phyloP scores from a whole-genome alignment of 2,797 vertebrate species.

The Morelia viridis region DNA sequence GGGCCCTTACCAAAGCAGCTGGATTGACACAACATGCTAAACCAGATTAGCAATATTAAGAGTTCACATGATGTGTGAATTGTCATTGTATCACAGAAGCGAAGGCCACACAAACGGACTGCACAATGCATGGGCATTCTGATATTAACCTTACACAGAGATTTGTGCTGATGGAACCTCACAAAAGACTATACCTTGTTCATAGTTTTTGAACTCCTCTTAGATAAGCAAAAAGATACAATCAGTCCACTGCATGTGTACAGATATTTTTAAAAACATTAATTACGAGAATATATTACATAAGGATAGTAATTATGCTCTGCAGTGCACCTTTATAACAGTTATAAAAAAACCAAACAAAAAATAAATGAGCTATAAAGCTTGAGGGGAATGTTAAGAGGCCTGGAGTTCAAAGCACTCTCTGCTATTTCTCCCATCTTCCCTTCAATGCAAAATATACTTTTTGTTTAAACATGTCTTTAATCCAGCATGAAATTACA shows the following conservation, averaged over 20 bases:
- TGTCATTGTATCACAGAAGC: not conserved
- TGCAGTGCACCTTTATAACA: not conserved
- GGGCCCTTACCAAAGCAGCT: not conserved
- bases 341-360: not conserved
- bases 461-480: conserved; percentile 37
- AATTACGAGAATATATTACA: conserved; percentile 16
- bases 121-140: not conserved
- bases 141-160: not conserved
- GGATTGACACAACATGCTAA: not conserved
- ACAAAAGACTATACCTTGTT: not conserved
- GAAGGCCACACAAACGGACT: not conserved
- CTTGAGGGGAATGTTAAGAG: conserved; percentile 22
- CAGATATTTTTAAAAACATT: not conserved
- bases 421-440: conserved; percentile 10
- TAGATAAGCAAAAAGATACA: conserved; percentile 18
- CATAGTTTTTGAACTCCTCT: conserved; percentile 15
- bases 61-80: not conserved
- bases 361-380: conserved; percentile 31
- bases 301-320: conserved; percentile 12
- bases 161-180: not conserved
- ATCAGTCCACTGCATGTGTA: not conserved
- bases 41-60: not conserved
- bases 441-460: not conserved
- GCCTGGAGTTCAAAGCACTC: conserved; percentile 23
- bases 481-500: conserved; percentile 10